Evolutionary conservation across 2,888 invertebrate genomes (phyloP).

Genomic region (Eristalis arbustorum): DNA sequence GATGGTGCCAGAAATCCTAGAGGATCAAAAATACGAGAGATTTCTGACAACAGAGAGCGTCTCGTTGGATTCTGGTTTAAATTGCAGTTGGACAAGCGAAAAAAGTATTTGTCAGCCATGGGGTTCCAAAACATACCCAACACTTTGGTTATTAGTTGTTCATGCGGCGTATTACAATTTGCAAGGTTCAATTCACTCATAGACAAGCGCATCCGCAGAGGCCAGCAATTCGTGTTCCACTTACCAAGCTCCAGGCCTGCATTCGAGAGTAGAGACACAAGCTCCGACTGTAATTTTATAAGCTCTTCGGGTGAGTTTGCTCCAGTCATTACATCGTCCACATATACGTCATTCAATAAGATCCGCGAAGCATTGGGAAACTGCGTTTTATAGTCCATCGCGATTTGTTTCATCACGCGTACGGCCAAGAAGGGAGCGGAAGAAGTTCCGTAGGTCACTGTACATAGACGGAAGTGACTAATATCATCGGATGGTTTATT

Average conservation of each 20-base stretch:
- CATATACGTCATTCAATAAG: not conserved
- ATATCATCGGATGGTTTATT: no score
- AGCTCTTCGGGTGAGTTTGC: not conserved
- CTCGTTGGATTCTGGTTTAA: no score
- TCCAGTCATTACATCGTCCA: not conserved
- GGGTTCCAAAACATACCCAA: not conserved
- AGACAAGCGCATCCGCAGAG: not conserved
- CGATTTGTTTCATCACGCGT: not conserved
- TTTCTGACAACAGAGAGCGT: no score
- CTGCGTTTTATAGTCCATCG: no score
- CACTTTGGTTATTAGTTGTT: not conserved
- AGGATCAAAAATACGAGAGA: slow-evolving; percentile 52
- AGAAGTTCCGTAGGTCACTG: slow-evolving; percentile 1
- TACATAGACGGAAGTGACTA: no score
- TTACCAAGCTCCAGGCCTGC: not conserved
- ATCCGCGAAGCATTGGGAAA: no score
- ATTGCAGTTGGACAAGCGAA: no score
- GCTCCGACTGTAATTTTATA: no score
- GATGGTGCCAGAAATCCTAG: slow-evolving; percentile 52
- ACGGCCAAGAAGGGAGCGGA: not conserved
- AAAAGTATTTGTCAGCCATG: not conserved
- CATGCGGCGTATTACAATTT: not conserved
- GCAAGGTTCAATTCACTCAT: not conserved
- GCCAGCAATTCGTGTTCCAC: not conserved
- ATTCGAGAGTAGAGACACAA: not conserved